Percentiles rank a stretch among this genome's conserved stretches.
Conservation (phyloP, 1,140 invertebrate genomes). For the Caenorhabditis inopinata region DNA sequence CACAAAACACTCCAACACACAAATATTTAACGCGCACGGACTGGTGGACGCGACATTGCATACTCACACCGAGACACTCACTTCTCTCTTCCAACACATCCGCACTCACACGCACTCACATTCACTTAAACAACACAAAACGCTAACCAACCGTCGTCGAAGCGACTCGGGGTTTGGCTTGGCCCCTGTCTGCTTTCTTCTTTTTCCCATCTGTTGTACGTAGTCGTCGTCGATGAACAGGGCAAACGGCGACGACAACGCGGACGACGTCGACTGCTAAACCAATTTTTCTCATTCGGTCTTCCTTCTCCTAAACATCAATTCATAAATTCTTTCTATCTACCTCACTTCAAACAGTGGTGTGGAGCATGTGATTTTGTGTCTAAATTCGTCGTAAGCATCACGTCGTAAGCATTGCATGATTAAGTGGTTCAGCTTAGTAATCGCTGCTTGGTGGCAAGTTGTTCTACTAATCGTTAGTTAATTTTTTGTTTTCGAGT, state of each 20-base stretch:
- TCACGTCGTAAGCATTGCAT: no score
- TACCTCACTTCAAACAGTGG: constrained; percentile 1
- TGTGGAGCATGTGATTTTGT: not conserved
- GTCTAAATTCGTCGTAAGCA: no score
- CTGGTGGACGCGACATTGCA: constrained; percentile 10
- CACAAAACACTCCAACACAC: constrained; percentile 17
- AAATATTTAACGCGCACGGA: constrained; percentile 21
- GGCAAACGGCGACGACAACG: constrained; percentile 19
- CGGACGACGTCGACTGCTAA: constrained; percentile 6
- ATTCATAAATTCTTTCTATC: constrained; percentile 9
- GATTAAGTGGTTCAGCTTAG: no score
- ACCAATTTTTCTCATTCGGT: constrained; percentile 32
- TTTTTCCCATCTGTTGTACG: constrained; percentile 9
- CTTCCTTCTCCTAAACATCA: not conserved
- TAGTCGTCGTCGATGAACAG: constrained; percentile 20
- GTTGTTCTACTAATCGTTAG: no score
- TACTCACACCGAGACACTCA: constrained; percentile 27
- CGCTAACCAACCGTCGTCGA: constrained; percentile 27
- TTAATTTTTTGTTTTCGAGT: no score
- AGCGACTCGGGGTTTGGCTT: constrained; percentile 29
- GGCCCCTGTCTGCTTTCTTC: constrained; percentile 32
- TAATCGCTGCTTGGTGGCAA: no score
- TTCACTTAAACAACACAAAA: constrained; percentile 34
- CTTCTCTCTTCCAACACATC: constrained; percentile 28
- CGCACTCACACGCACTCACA: constrained; percentile 32